A percentile compares a stretch with the other conserved stretches of the same genome.
phyloP scores from a whole-genome alignment of 92 coral and sea anemone genomes.

The Blastomussa wellsi region DNA sequence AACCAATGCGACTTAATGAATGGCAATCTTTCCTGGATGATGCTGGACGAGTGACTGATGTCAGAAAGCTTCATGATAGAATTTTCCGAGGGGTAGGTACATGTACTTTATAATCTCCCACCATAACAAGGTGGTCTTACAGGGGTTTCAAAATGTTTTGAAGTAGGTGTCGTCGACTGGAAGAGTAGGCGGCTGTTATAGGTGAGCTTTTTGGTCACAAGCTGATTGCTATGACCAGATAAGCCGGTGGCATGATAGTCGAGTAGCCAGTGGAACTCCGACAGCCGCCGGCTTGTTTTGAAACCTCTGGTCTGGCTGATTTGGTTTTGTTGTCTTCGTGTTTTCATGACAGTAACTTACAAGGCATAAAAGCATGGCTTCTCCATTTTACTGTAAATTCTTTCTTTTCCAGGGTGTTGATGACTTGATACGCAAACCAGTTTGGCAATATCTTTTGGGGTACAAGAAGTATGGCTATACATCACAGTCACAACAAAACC shows the following conservation, averaged over 20 bases:
- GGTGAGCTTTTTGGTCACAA: no score
- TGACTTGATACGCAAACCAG: slow-evolving; percentile 70
- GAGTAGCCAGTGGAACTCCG: no score
- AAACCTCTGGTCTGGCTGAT: no score
- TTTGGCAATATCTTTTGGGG: slow-evolving; percentile 90
- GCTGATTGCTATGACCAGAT: no score
- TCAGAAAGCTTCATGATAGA: slow-evolving; percentile 66
- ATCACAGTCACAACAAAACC: slow-evolving; percentile 69
- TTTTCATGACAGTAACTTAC: no score
- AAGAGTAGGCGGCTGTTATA: no score
- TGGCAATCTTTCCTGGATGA: slow-evolving; percentile 82
- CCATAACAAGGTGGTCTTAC: not conserved
- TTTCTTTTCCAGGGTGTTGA: slow-evolving; percentile 72
- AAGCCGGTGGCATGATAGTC: no score
- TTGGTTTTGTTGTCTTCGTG: no score
- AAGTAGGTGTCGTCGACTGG: no score
- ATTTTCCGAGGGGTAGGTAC: slow-evolving; percentile 83
- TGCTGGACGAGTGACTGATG: slow-evolving; percentile 74
- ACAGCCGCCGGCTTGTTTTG: no score
- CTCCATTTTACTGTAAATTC: not conserved
- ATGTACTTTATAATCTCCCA: not conserved
- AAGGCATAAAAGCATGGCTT: not conserved
- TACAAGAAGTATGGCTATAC: slow-evolving; percentile 85
- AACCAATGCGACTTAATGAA: slow-evolving; percentile 66
- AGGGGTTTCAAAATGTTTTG: no score